Evolutionary conservation across 2,113 vertebrate species (phyloP).

Genomic region (Pangasianodon gigas): DNA sequence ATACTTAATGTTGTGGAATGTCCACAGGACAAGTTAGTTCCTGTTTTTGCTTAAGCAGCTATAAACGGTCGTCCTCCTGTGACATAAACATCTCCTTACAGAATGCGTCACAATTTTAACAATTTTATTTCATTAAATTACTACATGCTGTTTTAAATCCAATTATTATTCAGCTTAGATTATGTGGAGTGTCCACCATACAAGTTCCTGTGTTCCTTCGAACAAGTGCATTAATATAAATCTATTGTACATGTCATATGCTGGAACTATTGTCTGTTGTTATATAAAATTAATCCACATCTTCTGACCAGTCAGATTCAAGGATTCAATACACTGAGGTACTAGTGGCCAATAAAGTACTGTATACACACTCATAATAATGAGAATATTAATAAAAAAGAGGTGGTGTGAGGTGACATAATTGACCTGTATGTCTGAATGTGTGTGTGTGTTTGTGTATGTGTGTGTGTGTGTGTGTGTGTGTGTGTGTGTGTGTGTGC

Average conservation of each 20-base stretch:
- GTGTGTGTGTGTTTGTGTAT: background rate
- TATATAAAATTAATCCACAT: background rate
- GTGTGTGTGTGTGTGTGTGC: background rate
- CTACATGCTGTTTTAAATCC: no score
- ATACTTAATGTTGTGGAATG: no score
- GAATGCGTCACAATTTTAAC: no score
- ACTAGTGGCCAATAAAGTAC: background rate
- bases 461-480: background rate
- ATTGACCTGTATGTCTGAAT: background rate
- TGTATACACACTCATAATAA: background rate
- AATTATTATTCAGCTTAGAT: no score
- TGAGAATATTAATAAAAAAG: constrained; percentile 34
- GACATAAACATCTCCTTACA: no score
- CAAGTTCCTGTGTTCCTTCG: no score
- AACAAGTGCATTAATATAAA: background rate
- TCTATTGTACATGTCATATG: background rate
- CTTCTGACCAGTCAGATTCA: background rate
- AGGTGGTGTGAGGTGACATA: background rate
- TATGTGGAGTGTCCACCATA: no score
- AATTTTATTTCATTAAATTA: no score
- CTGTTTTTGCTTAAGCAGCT: no score
- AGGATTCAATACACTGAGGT: background rate
- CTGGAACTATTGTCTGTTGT: background rate
- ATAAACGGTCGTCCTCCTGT: no score
- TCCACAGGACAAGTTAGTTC: no score